Evolutionary conservation across 2,888 invertebrate genomes (phyloP).

Genomic region (Cyrtodaria siliqua): DNA sequence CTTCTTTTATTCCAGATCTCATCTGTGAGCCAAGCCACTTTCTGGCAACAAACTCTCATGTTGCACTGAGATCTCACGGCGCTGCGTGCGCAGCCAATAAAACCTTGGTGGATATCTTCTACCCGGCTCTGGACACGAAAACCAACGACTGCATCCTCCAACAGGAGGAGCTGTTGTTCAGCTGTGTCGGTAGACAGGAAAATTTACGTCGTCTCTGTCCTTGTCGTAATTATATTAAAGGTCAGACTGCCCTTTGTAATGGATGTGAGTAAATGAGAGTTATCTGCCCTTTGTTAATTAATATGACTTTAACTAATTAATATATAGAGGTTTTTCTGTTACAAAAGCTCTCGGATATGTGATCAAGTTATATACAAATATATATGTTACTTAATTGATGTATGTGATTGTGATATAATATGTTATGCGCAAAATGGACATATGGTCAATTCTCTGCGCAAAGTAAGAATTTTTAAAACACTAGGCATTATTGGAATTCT

Average conservation of each 20-base stretch:
- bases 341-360: too few species aligned
- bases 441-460: too few species aligned
- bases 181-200: constrained; percentile 82
- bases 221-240: constrained; percentile 83
- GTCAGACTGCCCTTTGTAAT: constrained; percentile 84
- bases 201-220: constrained; percentile 83
- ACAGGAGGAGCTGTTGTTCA: constrained; percentile 82
- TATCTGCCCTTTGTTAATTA: too few species aligned
- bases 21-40: constrained; percentile 85
- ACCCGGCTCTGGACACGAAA: constrained; percentile 75
- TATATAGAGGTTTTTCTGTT: too few species aligned
- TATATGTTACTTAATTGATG: too few species aligned
- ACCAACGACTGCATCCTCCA: constrained; percentile 80
- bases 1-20: constrained; percentile 76
- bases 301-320: too few species aligned
- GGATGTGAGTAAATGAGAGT: constrained; percentile 77
- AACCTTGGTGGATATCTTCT: constrained; percentile 76
- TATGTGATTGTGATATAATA: too few species aligned
- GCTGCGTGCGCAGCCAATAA: constrained; percentile 67
- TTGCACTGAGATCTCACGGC: constrained; percentile 67
- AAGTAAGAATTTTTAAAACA: too few species aligned
- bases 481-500: too few species aligned
- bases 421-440: too few species aligned
- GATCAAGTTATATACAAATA: too few species aligned
- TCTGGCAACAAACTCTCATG: constrained; percentile 77